Percentiles rank a stretch among this genome's conserved stretches.
phyloP scores from a whole-genome alignment of 2,797 vertebrate species.

The Syndactyla subalaris region DNA sequence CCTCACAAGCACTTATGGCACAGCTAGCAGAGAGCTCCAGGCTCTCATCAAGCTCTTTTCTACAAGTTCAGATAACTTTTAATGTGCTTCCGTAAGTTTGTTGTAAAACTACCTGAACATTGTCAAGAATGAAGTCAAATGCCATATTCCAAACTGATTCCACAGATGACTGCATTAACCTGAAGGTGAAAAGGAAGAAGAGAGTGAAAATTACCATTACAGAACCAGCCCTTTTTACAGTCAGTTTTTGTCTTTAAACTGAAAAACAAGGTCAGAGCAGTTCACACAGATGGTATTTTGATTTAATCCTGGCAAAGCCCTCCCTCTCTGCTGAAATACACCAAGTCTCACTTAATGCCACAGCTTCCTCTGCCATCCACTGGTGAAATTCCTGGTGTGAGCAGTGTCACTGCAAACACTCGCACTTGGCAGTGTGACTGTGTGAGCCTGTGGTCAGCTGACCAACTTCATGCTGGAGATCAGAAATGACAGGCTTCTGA shows the following conservation, averaged over 20 bases:
- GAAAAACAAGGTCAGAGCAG: not conserved
- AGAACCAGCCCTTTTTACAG: not conserved
- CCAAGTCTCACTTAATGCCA: not conserved
- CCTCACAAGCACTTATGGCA: constrained; percentile 85
- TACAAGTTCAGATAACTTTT: constrained; percentile 86
- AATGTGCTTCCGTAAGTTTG: constrained; percentile 96
- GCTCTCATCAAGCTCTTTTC: constrained; percentile 69
- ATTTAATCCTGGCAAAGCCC: not conserved
- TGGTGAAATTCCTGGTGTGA: not conserved
- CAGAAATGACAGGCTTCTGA: not conserved
- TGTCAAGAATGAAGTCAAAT: constrained; percentile 99
- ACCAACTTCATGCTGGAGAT: not conserved
- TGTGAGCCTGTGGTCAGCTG: not conserved
- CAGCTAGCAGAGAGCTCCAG: constrained; percentile 75
- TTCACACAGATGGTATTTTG: accelerated
- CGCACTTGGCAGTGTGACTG: not conserved
- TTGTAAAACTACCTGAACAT: constrained; percentile 97
- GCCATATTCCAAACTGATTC: constrained; percentile 99
- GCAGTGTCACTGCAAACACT: not conserved
- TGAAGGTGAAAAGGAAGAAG: constrained; percentile 54
- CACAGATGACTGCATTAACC: constrained; percentile 95
- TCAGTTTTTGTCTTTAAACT: not conserved
- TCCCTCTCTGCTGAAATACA: not conserved
- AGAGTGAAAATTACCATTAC: not conserved
- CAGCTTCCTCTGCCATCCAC: accelerated